Evolutionary conservation across 2,888 invertebrate genomes (phyloP), one percentile per base, ranked within the genome.

Genomic region (Dolichopus griseipennis): DNA sequence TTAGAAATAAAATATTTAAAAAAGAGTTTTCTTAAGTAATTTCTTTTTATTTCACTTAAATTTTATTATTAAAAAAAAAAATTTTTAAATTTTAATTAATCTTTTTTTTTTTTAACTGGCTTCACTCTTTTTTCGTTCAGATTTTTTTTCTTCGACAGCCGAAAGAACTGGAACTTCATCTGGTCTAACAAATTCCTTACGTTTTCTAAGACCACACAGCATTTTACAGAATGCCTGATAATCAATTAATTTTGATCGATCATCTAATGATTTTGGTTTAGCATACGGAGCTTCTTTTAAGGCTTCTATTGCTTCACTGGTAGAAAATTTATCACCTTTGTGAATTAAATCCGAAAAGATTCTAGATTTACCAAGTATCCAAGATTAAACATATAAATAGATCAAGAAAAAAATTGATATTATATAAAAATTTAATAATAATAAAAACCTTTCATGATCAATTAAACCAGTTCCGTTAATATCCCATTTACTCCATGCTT

Each of bases 401-500:
- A 43, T 8, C n/a, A n/a, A 27, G 27, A 27, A 27, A 27, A 4
- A 27, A 52, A 52, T 52, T 52, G 3, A 27, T 27, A 27, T 27
- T 27, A 27, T 27, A 27, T 27, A 27, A 4, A 37, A 7, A 1
- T 10, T 5, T 37, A 7, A 7, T 7, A 2, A 37, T 37, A 37
- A 37, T 5, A 37, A 73, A 71, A 79, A 87, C 88, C 84, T 85
- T 73, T 85, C 85, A 75, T 87, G 86, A 15, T 85, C 85, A 68
- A 88, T 88, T 67, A 83, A 83, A 71, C 88, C 88, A 5, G 85
- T 84, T 72, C 85, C 85, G 69, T 86, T 83, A 65, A 82, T 82
- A 74, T 88, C 88, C 87, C 88, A 88, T 67, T 86, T 85, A 65
- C 87, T 85, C 71, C 88, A 81, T 0, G 88, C 88, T 61, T 85